phyloP scores from a whole-genome alignment of 1,140 invertebrate genomes.

The Drosophila teissieri region DNA sequence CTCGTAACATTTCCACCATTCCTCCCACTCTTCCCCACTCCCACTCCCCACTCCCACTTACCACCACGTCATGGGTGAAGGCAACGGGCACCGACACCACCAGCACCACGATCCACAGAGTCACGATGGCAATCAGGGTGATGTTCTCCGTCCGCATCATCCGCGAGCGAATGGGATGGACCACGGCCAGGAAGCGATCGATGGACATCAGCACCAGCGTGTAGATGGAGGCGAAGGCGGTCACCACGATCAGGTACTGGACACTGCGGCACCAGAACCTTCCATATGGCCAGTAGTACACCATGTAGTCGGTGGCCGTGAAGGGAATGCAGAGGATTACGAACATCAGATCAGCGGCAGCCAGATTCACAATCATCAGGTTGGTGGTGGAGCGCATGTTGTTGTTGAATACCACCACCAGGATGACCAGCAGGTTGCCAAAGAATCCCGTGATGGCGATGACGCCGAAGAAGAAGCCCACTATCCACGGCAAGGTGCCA shows the following conservation, averaged over 20 bases:
- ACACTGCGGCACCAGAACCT: conserved; percentile 95
- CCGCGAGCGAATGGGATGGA: conserved; percentile 94
- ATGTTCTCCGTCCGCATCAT: conserved; percentile 94
- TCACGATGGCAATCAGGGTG: conserved; percentile 90
- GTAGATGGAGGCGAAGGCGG: conserved; percentile 96
- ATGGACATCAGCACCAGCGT: conserved; percentile 98
- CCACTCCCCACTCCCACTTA: conserved; percentile 81
- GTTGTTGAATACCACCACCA: conserved; percentile 93
- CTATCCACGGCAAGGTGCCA: conserved; percentile 85
- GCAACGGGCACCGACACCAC: conserved; percentile 90
- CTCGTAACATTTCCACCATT: neutral
- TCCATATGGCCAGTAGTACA: conserved; percentile 95
- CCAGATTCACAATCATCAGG: conserved; percentile 94
- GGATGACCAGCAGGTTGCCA: conserved; percentile 94
- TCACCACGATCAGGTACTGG: conserved; percentile 91
- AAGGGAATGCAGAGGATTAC: conserved; percentile 98
- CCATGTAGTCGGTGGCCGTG: conserved; percentile 93
- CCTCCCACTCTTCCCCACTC: neutral
- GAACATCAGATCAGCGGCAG: conserved; percentile 95
- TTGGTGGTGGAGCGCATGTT: conserved; percentile 97
- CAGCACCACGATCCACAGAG: conserved; percentile 93
- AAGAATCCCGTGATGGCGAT: conserved; percentile 94
- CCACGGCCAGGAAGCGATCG: conserved; percentile 97
- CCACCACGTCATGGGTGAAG: conserved; percentile 89
- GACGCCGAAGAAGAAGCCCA: conserved; percentile 94